Evolutionary conservation across 2,888 invertebrate species (phyloP), one percentile per base, ranked within the genome.

Genomic region (Agrochola litura): DNA sequence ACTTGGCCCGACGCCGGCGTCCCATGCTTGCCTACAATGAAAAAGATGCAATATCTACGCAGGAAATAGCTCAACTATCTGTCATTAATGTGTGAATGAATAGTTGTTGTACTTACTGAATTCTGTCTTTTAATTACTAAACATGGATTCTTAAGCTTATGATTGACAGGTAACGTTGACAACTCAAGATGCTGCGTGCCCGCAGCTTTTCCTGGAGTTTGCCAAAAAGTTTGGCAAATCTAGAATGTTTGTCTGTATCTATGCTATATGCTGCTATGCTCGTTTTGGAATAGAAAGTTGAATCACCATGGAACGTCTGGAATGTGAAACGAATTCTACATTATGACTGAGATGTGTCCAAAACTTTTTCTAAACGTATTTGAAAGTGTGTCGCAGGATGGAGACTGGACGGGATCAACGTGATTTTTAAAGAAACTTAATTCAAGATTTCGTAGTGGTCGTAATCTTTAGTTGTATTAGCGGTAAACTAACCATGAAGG

Each of bases 141-240:
- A 73, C 73, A 49, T 49, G 25, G 43, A 25, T 54, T 76, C 22
- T 19, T 49, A 1, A 30, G 30, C 30, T 30, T 30, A 30, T 30
- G 66, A 77, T 63, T 77, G 70, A 81, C 58, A 76, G 25, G 22
- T 25, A 37, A 67, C 43, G 66, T 67, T 77, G 83, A 77, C 66
- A 81, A 58, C 9, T 71, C 63, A 63, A 58, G 14, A 67, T 19
- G 41, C 19, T 52, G 49, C 41, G 30, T 25, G 10, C 10, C 14
- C 46, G 67, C 19, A 65, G 22, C 9, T n/a, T 56, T 30, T 65
- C 19, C 25, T 19, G 22, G 19, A 65, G 43, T 56, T 66, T 78
- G 72, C 64, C 79, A 83, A 69, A 65, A 68, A 1, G 2, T 43
- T 65, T 73, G 64, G 49, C 49, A 73, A 66, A 30, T 73, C 37